Evolutionary conservation across 2,113 vertebrate species (phyloP).

Genomic region (Barbus barbus): DNA sequence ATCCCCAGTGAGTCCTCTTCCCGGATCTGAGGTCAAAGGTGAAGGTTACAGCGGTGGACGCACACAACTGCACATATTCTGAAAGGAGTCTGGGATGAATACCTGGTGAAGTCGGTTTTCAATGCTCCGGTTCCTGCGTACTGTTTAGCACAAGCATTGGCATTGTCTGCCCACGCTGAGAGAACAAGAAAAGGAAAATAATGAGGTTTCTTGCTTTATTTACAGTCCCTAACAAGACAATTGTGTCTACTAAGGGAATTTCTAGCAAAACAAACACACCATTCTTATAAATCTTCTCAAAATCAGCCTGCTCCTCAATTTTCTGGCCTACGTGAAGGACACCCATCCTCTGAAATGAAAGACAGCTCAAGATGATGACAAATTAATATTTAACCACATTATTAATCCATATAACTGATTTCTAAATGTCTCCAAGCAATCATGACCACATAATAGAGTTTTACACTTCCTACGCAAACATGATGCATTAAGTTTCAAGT

Average conservation of each 20-base stretch:
- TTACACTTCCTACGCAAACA: neutral
- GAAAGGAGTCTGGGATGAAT: conserved; percentile 47
- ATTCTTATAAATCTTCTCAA: conserved; percentile 98
- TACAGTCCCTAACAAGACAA: neutral
- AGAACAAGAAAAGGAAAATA: conserved; percentile 60
- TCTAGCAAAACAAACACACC: conserved; percentile 71
- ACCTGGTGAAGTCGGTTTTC: conserved; percentile 98
- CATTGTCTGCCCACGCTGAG: conserved; percentile 98
- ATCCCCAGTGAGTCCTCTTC: conserved; percentile 92
- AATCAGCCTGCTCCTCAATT: conserved; percentile 93
- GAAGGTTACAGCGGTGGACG: neutral
- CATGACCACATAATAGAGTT: too few species aligned
- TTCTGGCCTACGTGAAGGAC: conserved; percentile 92
- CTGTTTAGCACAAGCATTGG: conserved; percentile 96
- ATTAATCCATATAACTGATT: neutral
- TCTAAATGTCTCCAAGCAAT: neutral
- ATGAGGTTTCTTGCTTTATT: neutral
- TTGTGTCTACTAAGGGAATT: neutral
- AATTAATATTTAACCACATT: neutral
- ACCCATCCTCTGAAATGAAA: conserved; percentile 86
- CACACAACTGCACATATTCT: neutral
- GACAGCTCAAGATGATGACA: neutral
- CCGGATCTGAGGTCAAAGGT: conserved; percentile 81
- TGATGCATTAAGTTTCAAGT: neutral
- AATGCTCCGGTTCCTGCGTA: conserved; percentile 97